Evolutionary conservation across 37 sponge, comb jelly and placozoan genomes (phyloP).

Genomic region (Hormiphora californensis): DNA sequence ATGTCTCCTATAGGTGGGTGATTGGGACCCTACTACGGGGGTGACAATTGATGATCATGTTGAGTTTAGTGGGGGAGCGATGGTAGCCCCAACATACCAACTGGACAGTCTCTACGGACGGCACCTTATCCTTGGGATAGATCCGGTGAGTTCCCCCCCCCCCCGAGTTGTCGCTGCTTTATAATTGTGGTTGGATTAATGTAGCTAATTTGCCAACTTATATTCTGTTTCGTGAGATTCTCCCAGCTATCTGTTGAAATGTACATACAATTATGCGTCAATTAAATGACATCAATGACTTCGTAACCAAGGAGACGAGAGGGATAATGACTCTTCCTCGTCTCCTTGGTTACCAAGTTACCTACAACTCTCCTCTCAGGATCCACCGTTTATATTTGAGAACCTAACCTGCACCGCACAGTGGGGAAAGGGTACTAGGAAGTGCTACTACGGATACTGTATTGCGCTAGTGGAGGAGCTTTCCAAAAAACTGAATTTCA

Average conservation of each 20-base stretch:
- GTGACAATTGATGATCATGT: neutral
- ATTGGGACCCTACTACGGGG: slow-evolving; percentile 6
- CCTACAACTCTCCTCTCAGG: neutral
- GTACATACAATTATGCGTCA: too few species aligned
- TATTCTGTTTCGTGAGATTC: too few species aligned
- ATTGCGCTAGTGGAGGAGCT: slow-evolving; percentile 7
- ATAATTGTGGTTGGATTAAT: too few species aligned
- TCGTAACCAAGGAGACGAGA: too few species aligned
- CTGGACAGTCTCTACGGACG: slow-evolving; percentile 2
- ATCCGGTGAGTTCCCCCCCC: slow-evolving; percentile 1
- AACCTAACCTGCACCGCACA: neutral
- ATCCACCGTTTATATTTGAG: slow-evolving; percentile 38
- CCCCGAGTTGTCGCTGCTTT: too few species aligned
- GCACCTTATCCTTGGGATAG: slow-evolving; percentile 32
- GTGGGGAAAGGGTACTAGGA: neutral
- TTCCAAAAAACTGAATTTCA: slow-evolving; percentile 6
- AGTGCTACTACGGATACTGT: slow-evolving; percentile 46
- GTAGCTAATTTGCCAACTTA: too few species aligned
- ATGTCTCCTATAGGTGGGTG: neutral
- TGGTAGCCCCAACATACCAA: neutral
- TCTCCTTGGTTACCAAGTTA: neutral
- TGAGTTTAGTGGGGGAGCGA: slow-evolving; percentile 18
- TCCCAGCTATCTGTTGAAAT: too few species aligned
- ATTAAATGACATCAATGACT: too few species aligned
- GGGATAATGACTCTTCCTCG: neutral